A percentile compares a stretch with the other conserved stretches of the same genome.
Evolutionary conservation across 2,888 invertebrate genomes (phyloP).

Genomic region (Iphiclides podalirius): DNA sequence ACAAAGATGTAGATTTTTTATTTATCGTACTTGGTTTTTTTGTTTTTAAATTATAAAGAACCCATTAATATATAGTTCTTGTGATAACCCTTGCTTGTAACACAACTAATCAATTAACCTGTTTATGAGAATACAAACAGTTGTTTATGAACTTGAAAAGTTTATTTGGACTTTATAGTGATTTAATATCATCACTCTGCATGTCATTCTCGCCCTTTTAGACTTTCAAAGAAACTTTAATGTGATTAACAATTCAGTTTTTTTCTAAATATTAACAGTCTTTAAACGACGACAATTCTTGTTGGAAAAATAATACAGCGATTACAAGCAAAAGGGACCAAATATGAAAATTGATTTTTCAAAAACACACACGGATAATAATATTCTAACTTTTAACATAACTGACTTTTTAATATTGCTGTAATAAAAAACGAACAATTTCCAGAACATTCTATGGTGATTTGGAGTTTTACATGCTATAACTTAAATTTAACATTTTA

Average conservation of each 20-base stretch:
- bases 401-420: slow-evolving; percentile 58
- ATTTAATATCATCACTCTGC: slow-evolving; percentile 43
- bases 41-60: slow-evolving; percentile 38
- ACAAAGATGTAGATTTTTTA: slow-evolving; percentile 62
- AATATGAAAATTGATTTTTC: slow-evolving; percentile 65
- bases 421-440: slow-evolving; percentile 47
- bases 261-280: slow-evolving; percentile 49
- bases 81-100: slow-evolving; percentile 80
- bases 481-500: slow-evolving; percentile 47
- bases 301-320: slow-evolving; percentile 51
- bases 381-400: slow-evolving; percentile 56
- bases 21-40: slow-evolving; percentile 43
- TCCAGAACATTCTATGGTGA: slow-evolving; percentile 64
- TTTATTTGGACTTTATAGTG: slow-evolving; percentile 26
- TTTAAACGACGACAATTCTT: slow-evolving; percentile 47
- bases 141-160: slow-evolving; percentile 11
- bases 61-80: slow-evolving; percentile 53
- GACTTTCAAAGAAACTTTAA: slow-evolving; percentile 43
- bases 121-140: slow-evolving; percentile 23
- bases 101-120: slow-evolving; percentile 74
- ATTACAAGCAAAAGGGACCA: slow-evolving; percentile 80
- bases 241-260: slow-evolving; percentile 59
- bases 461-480: slow-evolving; percentile 48
- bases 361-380: slow-evolving; percentile 46
- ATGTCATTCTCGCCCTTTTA: slow-evolving; percentile 48